A percentile compares a stretch with the other conserved stretches of the same genome.
Conservation (phyloP, 2,113 vertebrate species). For the Zosterops pallidus region DNA sequence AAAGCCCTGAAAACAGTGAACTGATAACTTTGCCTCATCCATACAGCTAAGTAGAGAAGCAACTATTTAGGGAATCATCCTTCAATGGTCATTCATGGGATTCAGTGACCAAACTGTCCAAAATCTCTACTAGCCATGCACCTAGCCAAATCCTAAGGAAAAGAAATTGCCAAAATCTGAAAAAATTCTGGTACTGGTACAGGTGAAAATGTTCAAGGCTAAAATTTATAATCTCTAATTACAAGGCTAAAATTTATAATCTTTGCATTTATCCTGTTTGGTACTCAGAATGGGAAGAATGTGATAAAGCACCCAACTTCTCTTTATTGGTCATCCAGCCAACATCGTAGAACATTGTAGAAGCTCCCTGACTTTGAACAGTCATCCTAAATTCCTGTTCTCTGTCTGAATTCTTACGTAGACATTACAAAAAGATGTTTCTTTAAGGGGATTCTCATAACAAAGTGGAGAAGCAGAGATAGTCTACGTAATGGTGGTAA, state of each 20-base stretch:
- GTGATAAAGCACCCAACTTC: background rate
- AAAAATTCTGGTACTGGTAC: background rate
- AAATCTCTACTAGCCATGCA: background rate
- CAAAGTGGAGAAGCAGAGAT: background rate
- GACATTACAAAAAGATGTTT: background rate
- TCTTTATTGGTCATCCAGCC: background rate
- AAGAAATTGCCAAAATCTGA: background rate
- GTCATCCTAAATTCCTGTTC: background rate
- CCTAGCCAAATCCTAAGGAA: background rate
- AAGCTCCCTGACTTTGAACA: background rate
- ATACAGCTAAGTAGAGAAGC: background rate
- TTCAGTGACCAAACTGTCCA: background rate
- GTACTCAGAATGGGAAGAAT: background rate
- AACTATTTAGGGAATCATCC: background rate
- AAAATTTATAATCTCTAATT: background rate
- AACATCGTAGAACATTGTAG: background rate
- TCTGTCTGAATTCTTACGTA: background rate
- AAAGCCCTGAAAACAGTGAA: background rate
- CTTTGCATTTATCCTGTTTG: background rate
- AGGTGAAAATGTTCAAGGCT: background rate
- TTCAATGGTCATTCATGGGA: background rate
- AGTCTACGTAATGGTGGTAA: background rate
- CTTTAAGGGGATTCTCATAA: background rate
- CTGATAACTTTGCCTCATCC: background rate
- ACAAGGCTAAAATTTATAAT: background rate